Base-by-base conservation (phyloP, 2,888 invertebrate genomes). In the Diachrysia chrysitis region DNA sequence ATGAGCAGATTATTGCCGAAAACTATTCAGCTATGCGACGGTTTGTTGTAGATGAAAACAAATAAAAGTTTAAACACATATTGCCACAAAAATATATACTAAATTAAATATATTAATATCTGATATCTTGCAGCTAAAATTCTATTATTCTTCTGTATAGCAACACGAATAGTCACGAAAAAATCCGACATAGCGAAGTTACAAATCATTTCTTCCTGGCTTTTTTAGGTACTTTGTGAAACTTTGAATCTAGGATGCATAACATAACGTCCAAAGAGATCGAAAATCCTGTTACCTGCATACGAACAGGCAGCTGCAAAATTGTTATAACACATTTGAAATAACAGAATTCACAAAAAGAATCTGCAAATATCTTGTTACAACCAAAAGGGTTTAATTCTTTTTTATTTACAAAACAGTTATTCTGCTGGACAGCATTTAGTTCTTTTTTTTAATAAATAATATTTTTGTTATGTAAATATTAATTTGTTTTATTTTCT, bases 161-260 rank as follows among this genome's bases (percentile, higher is more conserved):
- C 32, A 60, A 55, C 57, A 65, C 65, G 61, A 61, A 71, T 29
- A 62, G 66, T 46, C 58, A 57, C 35, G 61, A 54, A 72, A 79
- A 76, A 76, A 66, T 67, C 58, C 59, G 63, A 56, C 65, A 63
- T 63, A 66, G 32, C 60, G 25, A 54, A 63, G 54, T n/a, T n/a
- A n/a, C n/a, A n/a, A n/a, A n/a, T n/a, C n/a, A 67, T 53, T 81
- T 71, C 66, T 63, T 73, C 35, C 35, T 63, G 35, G 37, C 48
- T 66, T 81, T 80, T 62, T 65, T 62, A n/a, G n/a, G n/a, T n/a
- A 57, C 76, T 69, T 67, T 73, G 71, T 58, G n/a, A 63, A 71
- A 69, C 59, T 78, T 73, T 66, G 63, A 67, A 54, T 60, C 61
- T 59, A 55, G 69, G 69, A 75, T 78, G 59, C 58, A 65, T 79